Percentiles rank a stretch among this genome's conserved stretches.
These are phyloP conservation scores for Armadillidium nasatum DNA, from an alignment of 1,140 invertebrate genomes.

Conservation along the genomic window DNA sequence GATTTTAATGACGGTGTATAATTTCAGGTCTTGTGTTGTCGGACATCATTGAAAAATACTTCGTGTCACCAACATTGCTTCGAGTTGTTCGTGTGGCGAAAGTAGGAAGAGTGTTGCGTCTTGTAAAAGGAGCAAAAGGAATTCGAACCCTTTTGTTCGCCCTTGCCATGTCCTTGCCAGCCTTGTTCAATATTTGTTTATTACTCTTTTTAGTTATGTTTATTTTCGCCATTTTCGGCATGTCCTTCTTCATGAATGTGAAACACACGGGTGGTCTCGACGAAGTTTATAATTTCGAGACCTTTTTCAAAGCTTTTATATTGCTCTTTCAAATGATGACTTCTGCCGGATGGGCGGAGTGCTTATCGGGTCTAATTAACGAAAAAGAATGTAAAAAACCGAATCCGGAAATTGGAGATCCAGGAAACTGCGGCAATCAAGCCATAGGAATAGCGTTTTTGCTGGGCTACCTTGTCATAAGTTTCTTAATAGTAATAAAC, in stretches of 20 bases:
- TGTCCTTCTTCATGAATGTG: slow-evolving; percentile 99
- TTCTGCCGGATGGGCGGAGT: slow-evolving; percentile 94
- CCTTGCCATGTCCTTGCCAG: slow-evolving; percentile 94
- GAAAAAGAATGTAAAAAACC: slow-evolving; percentile 84
- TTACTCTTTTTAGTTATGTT: slow-evolving; percentile 98
- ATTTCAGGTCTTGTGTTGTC: slow-evolving; percentile 82
- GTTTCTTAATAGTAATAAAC: slow-evolving; percentile 97
- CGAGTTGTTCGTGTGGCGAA: slow-evolving; percentile 96
- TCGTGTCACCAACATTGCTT: slow-evolving; percentile 93
- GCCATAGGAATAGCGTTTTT: slow-evolving; percentile 91
- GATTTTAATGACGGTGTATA: slow-evolving; percentile 36
- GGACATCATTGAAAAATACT: slow-evolving; percentile 94
- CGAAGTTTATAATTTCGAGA: slow-evolving; percentile 97
- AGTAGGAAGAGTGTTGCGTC: slow-evolving; percentile 89
- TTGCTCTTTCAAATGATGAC: slow-evolving; percentile 97
- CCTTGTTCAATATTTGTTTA: slow-evolving; percentile 97
- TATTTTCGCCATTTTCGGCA: slow-evolving; percentile 98
- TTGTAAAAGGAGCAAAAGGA: slow-evolving; percentile 96
- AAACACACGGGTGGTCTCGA: slow-evolving; percentile 83
- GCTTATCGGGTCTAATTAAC: slow-evolving; percentile 92
- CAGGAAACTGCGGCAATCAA: slow-evolving; percentile 85
- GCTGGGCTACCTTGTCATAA: slow-evolving; percentile 93
- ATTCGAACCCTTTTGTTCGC: slow-evolving; percentile 95
- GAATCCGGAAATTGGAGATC: slow-evolving; percentile 76
- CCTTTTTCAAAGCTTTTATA: slow-evolving; percentile 97